Evolutionary conservation across 2,888 invertebrate genomes (phyloP), one percentile per base, ranked within the genome.

Genomic region (Eupelmus urozonus): DNA sequence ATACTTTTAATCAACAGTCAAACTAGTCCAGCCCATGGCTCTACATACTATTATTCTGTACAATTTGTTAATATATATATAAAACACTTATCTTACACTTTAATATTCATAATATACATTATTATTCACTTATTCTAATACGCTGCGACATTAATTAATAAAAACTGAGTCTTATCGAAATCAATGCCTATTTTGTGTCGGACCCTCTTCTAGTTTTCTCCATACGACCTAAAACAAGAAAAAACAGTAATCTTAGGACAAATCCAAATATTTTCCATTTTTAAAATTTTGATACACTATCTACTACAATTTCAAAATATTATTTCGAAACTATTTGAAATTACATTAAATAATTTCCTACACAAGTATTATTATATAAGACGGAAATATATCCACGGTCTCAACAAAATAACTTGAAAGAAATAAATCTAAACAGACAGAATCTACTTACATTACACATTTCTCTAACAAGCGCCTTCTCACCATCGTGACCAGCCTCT

Each of bases 401-500:
- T n/a, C n/a, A n/a, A n/a, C n/a, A n/a, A n/a, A n/a, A n/a, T n/a
- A n/a, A n/a, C n/a, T n/a, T n/a, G n/a, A n/a, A n/a, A n/a, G n/a
- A n/a, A n/a, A n/a, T n/a, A n/a, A n/a, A n/a, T n/a, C n/a, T n/a
- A n/a, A n/a, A n/a, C n/a, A n/a, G 40, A n/a, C n/a, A n/a, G n/a
- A n/a, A n/a, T 55, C 25, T 20, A 60, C 93, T 91, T 90, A 94
- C 94, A 91, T 98, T 97, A 91, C 97, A 98, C 97, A 98, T 97
- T 91, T 98, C 97, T 85, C 97, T 92, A 65, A 98, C 96, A 73
- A 98, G 92, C 3, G 97, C 97, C 88, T 97, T 97, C 89, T 97
- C 97, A 18, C 96, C 96, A 84, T 97, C 95, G 85, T 96, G 89
- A 23, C 88, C 88, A 60, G 93, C 92, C 89, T 94, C 94, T 82